phyloP scores from a whole-genome alignment of 2,888 invertebrate genomes.

The Cataglyphis cursor region DNA sequence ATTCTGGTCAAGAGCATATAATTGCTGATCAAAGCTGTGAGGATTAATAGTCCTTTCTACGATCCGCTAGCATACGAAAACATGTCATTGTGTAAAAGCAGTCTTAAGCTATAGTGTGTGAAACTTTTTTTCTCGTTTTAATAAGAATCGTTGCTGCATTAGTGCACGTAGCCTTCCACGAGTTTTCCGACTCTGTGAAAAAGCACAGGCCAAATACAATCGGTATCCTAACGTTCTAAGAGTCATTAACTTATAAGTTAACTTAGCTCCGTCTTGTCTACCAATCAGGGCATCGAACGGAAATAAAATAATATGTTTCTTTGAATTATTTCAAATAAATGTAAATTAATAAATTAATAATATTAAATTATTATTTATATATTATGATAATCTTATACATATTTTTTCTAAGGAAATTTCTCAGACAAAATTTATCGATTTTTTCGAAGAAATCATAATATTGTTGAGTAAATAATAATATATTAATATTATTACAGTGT shows the following conservation, averaged over 20 bases:
- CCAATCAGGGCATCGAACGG: slow-evolving; percentile 64
- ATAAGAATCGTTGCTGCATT: slow-evolving; percentile 60
- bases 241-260: slow-evolving; percentile 77
- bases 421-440: slow-evolving; percentile 8
- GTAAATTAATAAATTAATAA: slow-evolving; percentile 38
- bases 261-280: slow-evolving; percentile 80
- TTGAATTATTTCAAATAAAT: background rate
- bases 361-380: slow-evolving; percentile 28
- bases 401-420: slow-evolving; percentile 11
- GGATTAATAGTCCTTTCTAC: slow-evolving; percentile 38
- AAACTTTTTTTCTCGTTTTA: slow-evolving; percentile 51
- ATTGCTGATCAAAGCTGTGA: background rate
- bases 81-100: slow-evolving; percentile 79
- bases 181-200: slow-evolving; percentile 50
- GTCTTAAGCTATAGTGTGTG: slow-evolving; percentile 75
- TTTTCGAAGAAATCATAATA: background rate
- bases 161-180: slow-evolving; percentile 64
- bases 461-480: slow-evolving; percentile 26
- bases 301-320: slow-evolving; percentile 25
- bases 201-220: slow-evolving; percentile 66
- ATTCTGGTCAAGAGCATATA: background rate
- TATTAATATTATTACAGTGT: slow-evolving; percentile 38
- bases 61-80: slow-evolving; percentile 60
- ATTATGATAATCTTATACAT: slow-evolving; percentile 7
- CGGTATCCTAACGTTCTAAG: slow-evolving; percentile 70